Evolutionary conservation across 1,140 invertebrate genomes (phyloP).

Genomic region (Saccostrea echinata): DNA sequence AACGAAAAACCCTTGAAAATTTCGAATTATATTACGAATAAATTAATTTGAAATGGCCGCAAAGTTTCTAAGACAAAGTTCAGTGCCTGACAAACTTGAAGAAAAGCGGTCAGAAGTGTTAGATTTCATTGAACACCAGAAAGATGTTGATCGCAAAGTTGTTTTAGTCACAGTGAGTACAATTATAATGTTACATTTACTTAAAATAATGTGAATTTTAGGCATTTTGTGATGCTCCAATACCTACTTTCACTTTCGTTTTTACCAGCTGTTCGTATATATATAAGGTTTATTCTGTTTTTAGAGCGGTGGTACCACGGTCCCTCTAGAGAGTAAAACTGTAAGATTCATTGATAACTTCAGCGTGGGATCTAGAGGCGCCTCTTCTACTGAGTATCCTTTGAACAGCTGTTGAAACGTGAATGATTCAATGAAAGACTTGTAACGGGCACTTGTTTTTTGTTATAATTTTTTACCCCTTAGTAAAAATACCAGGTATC

Average conservation of each 20-base stretch:
- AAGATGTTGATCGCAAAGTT: slow-evolving; percentile 13
- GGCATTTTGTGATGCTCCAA: background rate
- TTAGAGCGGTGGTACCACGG: slow-evolving; percentile 95
- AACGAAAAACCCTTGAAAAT: too few relatives aligned
- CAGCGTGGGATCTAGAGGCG: slow-evolving; percentile 95
- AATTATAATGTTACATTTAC: slow-evolving; percentile 2
- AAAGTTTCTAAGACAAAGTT: slow-evolving; percentile 52
- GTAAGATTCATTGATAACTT: slow-evolving; percentile 99
- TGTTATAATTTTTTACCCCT: too few relatives aligned
- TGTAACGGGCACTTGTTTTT: too few relatives aligned
- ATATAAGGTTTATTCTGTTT: slow-evolving; percentile 39
- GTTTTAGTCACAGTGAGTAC: slow-evolving; percentile 88
- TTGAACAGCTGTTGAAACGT: too few relatives aligned
- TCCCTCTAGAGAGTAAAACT: slow-evolving; percentile 97
- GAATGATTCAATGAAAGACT: too few relatives aligned
- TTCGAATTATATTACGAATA: background rate
- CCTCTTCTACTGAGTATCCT: slow-evolving; percentile 93
- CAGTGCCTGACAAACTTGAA: slow-evolving; percentile 85
- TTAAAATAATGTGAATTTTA: background rate
- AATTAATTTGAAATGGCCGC: background rate
- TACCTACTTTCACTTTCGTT: background rate
- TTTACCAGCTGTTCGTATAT: background rate
- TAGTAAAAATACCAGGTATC: too few relatives aligned
- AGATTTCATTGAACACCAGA: slow-evolving; percentile 72
- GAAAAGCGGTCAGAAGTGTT: slow-evolving; percentile 86